Conservation (phyloP, 2,113 vertebrate genomes). For the Sphyrna mokarran region DNA sequence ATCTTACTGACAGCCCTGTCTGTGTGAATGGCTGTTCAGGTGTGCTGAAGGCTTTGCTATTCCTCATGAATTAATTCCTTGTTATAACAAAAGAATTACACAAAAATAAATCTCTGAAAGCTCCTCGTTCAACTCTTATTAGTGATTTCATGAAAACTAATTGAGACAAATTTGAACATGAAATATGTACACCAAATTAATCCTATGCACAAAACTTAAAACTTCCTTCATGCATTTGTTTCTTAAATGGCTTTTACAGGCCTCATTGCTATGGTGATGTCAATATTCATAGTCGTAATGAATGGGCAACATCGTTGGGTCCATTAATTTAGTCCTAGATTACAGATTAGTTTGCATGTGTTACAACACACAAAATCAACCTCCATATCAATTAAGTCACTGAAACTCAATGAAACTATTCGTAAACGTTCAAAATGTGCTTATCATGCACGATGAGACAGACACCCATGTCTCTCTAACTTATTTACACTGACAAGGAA, state of each 20-base stretch:
- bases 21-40: neutral
- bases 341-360: slow-evolving; percentile 33
- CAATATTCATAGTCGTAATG: slow-evolving; percentile 41
- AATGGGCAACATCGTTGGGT: slow-evolving; percentile 35
- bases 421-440: neutral
- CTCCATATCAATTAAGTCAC: slow-evolving; percentile 42
- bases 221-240: neutral
- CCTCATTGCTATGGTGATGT: slow-evolving; percentile 34
- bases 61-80: neutral
- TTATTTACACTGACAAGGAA: neutral
- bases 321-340: slow-evolving; percentile 37
- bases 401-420: neutral
- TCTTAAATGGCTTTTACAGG: slow-evolving; percentile 5
- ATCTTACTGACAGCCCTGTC: neutral
- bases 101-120: neutral
- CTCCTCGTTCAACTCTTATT: neutral
- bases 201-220: neutral
- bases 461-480: neutral
- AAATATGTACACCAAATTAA: neutral
- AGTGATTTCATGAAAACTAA: neutral
- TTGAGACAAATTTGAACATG: neutral
- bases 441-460: neutral
- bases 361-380: slow-evolving; percentile 39
- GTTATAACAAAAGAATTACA: neutral
- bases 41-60: neutral